phyloP scores from a whole-genome alignment of 2,113 vertebrate species.

The Nettapus auritus region DNA sequence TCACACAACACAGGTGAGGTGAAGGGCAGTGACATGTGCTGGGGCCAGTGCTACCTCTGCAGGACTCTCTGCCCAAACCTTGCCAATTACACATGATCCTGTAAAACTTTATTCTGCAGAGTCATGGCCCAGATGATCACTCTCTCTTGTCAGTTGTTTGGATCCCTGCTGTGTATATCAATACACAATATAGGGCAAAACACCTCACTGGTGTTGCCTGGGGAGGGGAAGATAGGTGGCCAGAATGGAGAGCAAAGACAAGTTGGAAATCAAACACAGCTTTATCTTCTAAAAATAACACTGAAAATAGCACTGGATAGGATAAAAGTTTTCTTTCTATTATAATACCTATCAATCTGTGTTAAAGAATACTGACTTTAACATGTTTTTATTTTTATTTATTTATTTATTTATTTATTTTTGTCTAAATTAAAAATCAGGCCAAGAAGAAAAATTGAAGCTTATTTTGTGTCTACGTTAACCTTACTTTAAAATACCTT shows the following conservation, averaged over 20 bases:
- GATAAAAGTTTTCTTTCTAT: neutral
- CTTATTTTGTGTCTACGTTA: neutral
- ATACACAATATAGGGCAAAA: neutral
- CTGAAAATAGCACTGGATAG: neutral
- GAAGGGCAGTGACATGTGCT: too few species aligned
- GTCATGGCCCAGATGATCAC: too few species aligned
- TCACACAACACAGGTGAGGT: accelerated
- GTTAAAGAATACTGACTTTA: neutral
- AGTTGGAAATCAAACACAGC: neutral
- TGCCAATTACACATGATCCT: neutral
- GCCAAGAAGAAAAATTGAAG: neutral
- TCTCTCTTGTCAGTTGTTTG: accelerated
- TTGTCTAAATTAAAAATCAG: neutral
- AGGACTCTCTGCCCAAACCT: neutral
- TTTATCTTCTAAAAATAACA: neutral
- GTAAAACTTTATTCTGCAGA: neutral
- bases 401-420: too few species aligned
- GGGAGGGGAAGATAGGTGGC: too few species aligned
- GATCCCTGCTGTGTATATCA: neutral
- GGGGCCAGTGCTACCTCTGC: too few species aligned
- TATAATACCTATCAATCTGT: neutral
- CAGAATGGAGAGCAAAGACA: neutral
- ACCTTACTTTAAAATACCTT: neutral
- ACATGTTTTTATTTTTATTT: too few species aligned
- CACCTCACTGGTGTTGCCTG: neutral